phyloP scores from a whole-genome alignment of 2,888 invertebrate species.

The Phania funesta region DNA sequence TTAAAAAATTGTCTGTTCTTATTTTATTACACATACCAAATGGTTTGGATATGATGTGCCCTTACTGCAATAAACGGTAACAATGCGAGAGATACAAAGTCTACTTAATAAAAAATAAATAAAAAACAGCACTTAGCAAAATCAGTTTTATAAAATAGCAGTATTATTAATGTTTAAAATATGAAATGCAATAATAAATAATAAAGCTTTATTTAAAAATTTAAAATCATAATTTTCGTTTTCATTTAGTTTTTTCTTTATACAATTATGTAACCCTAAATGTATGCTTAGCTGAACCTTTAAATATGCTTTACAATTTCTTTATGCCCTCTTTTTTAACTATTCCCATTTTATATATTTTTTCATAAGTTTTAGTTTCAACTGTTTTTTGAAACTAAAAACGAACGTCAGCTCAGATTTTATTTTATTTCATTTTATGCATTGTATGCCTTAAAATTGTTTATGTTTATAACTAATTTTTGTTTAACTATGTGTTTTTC shows the following conservation, averaged over 20 bases:
- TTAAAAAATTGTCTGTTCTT: background rate
- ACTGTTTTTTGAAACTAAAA: conserved; percentile 25
- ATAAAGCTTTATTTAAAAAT: background rate
- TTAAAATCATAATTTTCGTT: background rate
- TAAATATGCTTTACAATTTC: background rate
- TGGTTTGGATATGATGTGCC: conserved; percentile 29
- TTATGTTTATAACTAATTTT: conserved; percentile 32
- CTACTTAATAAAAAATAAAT: background rate
- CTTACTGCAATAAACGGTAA: background rate
- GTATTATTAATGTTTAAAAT: background rate
- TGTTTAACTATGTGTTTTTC: conserved; percentile 22
- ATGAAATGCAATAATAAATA: background rate
- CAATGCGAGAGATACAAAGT: background rate
- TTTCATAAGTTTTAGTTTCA: conserved; percentile 20
- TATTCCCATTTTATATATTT: background rate
- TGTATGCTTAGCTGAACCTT: conserved; percentile 3
- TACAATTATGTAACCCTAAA: background rate
- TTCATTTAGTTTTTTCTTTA: background rate
- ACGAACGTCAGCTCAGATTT: conserved; percentile 19
- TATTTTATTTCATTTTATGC: conserved; percentile 41
- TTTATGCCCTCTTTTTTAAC: background rate
- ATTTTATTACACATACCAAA: conserved; percentile 11
- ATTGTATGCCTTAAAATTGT: conserved; percentile 33
- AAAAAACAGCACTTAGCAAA: background rate
- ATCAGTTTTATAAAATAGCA: background rate